Evolutionary conservation across 1,140 invertebrate species (phyloP), one percentile per base, ranked within the genome.

Genomic region (Zaprionus lachaisei): DNA sequence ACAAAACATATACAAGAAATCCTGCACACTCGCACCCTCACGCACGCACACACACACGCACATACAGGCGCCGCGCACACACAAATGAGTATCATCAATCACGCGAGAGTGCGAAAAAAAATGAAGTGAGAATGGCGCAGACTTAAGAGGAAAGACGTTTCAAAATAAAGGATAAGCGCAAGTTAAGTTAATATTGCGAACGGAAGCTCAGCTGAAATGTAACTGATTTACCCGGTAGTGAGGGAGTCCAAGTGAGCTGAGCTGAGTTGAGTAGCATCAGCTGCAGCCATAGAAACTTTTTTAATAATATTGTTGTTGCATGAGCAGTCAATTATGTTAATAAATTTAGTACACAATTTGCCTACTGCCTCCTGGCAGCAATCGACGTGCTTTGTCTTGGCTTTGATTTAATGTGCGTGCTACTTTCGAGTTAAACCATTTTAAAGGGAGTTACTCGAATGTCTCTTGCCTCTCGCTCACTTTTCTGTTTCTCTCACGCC

Each of bases 31-130:
- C 56, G 49, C 55, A 55, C 56, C 38, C 49, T 5, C 51, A 56
- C 20, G n/a, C 11, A 51, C 17, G 28, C 44, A 58, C 62, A 55
- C 71, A 63, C 63, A 72, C 77, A 61, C 83, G 55, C 63, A 70
- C 67, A 82, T 81, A n/a, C 41, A 1, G 15, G n/a, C 41, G 38
- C 28, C 38, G 12, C 14, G n/a, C 82, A 61, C 62, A 72, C 72
- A 82, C 81, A 90, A 90, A 90, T 90, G 86, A 90, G 81, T 78
- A 72, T 90, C 85, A 90, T 91, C 85, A 90, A 90, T 90, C 85
- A 90, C 67, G 55, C 38, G 69, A 38, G 34, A 26, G 47, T 58
- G 47, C 4, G 20, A 51, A 66, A 56, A 9, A 5, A 17, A 62
- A 62, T 41, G 67, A 65, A 75, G 56, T 66, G 51, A 60, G 71